Conservation (phyloP, 2,797 vertebrate genomes). For the Hemitrygon akajei region DNA sequence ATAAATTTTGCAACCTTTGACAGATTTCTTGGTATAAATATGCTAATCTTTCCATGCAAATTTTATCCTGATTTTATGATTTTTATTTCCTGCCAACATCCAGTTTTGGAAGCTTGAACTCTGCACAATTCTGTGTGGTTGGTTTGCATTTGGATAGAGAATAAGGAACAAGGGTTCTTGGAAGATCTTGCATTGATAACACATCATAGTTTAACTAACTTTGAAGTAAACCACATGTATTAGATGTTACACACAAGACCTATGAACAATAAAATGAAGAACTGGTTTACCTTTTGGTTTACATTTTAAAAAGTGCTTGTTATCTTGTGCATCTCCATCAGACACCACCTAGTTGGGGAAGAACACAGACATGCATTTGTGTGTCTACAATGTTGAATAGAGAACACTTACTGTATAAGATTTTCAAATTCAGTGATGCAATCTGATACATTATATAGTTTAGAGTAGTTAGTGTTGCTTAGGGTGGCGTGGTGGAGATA, state of each 20-base stretch:
- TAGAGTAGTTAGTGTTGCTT: too few species aligned
- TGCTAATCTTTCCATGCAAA: not conserved
- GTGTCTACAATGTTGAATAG: not conserved
- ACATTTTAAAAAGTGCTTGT: not conserved
- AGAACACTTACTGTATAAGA: not conserved
- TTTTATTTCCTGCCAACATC: not conserved
- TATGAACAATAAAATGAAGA: not conserved
- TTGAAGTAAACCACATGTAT: not conserved
- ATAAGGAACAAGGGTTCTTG: too few species aligned
- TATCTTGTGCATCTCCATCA: not conserved
- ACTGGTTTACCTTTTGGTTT: not conserved
- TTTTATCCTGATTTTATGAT: not conserved
- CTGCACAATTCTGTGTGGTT: not conserved
- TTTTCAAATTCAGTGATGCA: too few species aligned
- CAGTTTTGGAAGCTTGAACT: not conserved
- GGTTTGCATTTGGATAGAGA: not conserved
- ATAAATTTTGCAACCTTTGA: not conserved
- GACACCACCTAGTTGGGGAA: not conserved
- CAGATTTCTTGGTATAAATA: not conserved
- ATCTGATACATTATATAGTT: too few species aligned
- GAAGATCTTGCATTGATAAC: too few species aligned
- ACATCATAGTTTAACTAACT: too few species aligned
- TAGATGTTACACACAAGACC: not conserved
- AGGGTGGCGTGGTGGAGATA: too few species aligned
- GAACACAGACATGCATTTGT: not conserved